phyloP scores from a whole-genome alignment of 2,888 invertebrate genomes.

The Melitaea athalia region DNA sequence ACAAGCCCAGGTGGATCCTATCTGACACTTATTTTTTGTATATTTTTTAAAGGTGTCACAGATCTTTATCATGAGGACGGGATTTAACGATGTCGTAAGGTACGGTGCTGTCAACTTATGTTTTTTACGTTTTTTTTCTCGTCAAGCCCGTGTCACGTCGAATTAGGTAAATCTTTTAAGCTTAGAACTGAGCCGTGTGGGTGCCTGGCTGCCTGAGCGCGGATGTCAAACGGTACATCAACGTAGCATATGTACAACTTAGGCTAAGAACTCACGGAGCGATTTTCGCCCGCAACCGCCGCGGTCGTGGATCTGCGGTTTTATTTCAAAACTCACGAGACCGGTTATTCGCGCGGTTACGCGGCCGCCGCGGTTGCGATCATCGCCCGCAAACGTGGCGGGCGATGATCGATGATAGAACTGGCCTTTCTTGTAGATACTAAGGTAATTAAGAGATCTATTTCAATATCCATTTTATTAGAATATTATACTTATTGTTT shows the following conservation, averaged over 20 bases:
- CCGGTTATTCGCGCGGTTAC: too few relatives aligned
- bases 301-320: too few relatives aligned
- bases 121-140: constrained; percentile 64
- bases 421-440: too few relatives aligned
- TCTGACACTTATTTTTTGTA: constrained; percentile 49
- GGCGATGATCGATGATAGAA: too few relatives aligned
- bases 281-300: too few relatives aligned
- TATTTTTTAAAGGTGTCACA: constrained; percentile 70
- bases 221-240: constrained; percentile 28
- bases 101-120: constrained; percentile 66
- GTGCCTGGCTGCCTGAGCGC: constrained; percentile 54
- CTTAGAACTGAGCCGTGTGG: constrained; percentile 66
- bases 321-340: too few relatives aligned
- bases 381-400: too few relatives aligned
- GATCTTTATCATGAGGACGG: constrained; percentile 76
- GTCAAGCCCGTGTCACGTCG: constrained; percentile 74
- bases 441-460: too few relatives aligned
- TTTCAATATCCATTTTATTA: too few relatives aligned
- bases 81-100: constrained; percentile 77
- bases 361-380: too few relatives aligned
- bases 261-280: too few relatives aligned
- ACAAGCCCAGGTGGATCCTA: constrained; percentile 53
- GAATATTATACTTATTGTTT: too few relatives aligned
- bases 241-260: constrained; percentile 5
- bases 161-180: constrained; percentile 77